Base-by-base conservation (phyloP, 2,888 invertebrate species). In the Metellina segmentata region DNA sequence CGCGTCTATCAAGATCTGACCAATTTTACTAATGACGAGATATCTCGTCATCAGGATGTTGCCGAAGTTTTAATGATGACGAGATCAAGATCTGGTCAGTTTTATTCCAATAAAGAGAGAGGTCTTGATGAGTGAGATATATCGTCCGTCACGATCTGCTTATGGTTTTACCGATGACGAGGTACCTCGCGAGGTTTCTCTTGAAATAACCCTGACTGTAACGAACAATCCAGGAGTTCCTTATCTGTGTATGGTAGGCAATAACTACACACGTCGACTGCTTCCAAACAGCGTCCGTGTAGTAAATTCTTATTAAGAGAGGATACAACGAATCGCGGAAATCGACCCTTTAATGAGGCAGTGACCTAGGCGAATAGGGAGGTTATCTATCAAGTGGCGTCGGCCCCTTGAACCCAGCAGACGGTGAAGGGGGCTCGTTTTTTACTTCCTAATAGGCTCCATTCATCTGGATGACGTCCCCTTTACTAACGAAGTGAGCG, bases 331-430 rank as follows among this genome's bases (percentile, higher is more conserved):
- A 78, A 79, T 85, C 70, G 34, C 34, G 53, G 79, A 61, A 83
- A 19, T 49, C 75, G 90, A 79, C 77, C 87, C 87, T 61, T 79
- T 91, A 91, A 91, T 88, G 91, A 91, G 88, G 74, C 79, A 72
- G 72, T 91, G 88, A 91, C 91, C 91, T 87, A 79, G 79, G 53
- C 83, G 79, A 82, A 52, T 72, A 72, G 9, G 82, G 61, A 85
- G 91, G 91, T 88, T 91, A 91, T 91, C 91, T 91, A 77, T 83
- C 79, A 83, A 88, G 78, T 79, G 91, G 91, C 91, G 91, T 85
- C 91, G 11, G 61, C 20, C 20, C n/a, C 48, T 49, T 53, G 61
- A 61, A 20, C 72, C 61, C 49, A n/a, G 52, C 34, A 34, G 34
- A 34, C 34, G 34, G 34, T 34, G 19, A 79, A 52, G 34, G 75